Evolutionary conservation across 2,888 invertebrate genomes (phyloP), one percentile per base, ranked within the genome.

Genomic region (Cataglyphis albicans): DNA sequence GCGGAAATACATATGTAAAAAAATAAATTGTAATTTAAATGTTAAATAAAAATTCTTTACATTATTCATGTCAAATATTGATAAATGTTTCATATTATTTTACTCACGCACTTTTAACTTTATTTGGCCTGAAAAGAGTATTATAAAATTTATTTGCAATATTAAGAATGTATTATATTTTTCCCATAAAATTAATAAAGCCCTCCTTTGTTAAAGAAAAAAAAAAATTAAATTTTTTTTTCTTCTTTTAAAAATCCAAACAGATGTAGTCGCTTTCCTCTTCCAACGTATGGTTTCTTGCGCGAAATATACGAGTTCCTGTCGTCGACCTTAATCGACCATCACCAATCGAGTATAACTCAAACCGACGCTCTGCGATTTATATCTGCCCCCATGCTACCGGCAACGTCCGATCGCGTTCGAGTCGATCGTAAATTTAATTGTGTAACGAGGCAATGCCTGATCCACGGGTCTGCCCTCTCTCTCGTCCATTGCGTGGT

Each of bases 391-490:
- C 74, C 70, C 80, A 67, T 72, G 76, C 67, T 72, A 59, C 70
- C 86, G 65, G 85, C 81, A 89, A 84, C 85, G 86, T 87, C 90
- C 88, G 86, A 90, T 90, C 91, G 90, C 88, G 89, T 88, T 90
- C 91, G 89, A 88, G 84, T 90, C 90, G 90, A 85, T 92, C 92
- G 91, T 93, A 93, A 93, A 93, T 93, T 93, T 90, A 92, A 92
- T 92, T 91, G 91, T 89, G 88, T 90, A 92, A 92, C 91, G 90
- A 92, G 90, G 90, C 89, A 90, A 90, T 85, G 88, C 86, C 87
- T 88, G 90, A 91, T 90, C 84, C 84, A 73, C 84, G 83, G 44
- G 55, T 44, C 59, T 48, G n/a, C 44, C 81, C 59, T 48, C 70
- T 52, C 73, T 64, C 63, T 80, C 63, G 41, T 76, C 35, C 70